Evolutionary conservation across 1,140 invertebrate genomes (phyloP).

Genomic region (Aradophagus sp.): DNA sequence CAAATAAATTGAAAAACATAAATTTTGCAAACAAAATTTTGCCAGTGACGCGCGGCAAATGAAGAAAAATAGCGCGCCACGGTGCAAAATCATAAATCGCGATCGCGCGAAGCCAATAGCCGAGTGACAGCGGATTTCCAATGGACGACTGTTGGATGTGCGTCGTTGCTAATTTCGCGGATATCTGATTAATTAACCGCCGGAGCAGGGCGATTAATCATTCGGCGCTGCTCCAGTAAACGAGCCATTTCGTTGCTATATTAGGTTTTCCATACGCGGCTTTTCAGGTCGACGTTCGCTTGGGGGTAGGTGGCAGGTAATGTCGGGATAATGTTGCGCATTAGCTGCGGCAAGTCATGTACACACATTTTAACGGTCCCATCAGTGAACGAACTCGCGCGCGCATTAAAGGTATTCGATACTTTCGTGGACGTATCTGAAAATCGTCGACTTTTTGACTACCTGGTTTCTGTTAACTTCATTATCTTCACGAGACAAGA

Average conservation of each 20-base stretch:
- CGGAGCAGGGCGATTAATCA: constrained; percentile 65
- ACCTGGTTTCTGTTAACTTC: no score
- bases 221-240: constrained; percentile 60
- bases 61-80: constrained; percentile 36
- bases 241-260: constrained; percentile 58
- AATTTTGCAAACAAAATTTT: constrained; percentile 35
- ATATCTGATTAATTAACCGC: constrained; percentile 75
- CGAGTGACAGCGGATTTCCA: constrained; percentile 43
- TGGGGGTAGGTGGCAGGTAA: constrained; percentile 65
- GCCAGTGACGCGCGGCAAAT: constrained; percentile 34
- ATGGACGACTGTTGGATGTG: constrained; percentile 60
- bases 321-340: constrained; percentile 72
- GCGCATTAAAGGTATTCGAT: no score
- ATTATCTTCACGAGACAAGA: no score
- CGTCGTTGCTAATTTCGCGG: constrained; percentile 67
- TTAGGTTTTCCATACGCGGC: constrained; percentile 59
- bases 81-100: constrained; percentile 53
- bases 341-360: constrained; percentile 69
- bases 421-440: constrained; percentile 50
- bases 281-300: constrained; percentile 43
- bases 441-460: no score
- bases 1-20: constrained; percentile 57
- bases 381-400: constrained; percentile 18
- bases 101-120: constrained; percentile 34
- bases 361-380: constrained; percentile 49